Base-by-base conservation (phyloP, 2,113 vertebrate genomes). In the Carassius carassius region DNA sequence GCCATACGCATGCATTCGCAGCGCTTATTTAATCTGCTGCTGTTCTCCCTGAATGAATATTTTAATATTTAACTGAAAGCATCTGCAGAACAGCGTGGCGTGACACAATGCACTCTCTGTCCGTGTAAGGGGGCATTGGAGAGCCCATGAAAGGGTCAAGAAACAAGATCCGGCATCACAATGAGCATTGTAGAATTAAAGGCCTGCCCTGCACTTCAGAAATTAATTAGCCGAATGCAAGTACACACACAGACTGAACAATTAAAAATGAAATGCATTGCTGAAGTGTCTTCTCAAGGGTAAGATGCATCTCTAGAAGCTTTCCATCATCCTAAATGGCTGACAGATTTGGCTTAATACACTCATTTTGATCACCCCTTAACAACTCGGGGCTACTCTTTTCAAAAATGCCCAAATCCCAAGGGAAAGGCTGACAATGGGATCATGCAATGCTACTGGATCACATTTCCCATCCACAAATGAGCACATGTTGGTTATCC, bases 1-100 rank as follows among this genome's bases (percentile, higher is more conserved):
- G 14, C 44, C 73, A 3, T 78, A n/a, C 88, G 85, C 87, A 86
- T 81, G 89, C 90, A 86, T 90, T 73, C 32, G 29, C 65, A 72
- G 16, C 41, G 85, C 87, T 93, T 90, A 94, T 92, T 94, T 94
- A 94, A 94, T 94, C 94, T 91, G 63, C 91, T 88, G 89, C 89
- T 91, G 91, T 92, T 93, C 92, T 92, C 92, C 89, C 88, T 75
- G 87, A 91, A 94, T 94, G 92, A 93, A 94, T 93, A 94, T 94
- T 95, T 93, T 94, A 94, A 94, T 94, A 94, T 94, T 95, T 93
- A 94, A 94, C 92, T 90, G 60, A 89, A 91, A 86, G 91, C 92
- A 94, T 90, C 92, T 93, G 93, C 86, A 89, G 87, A 87, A 91
- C 90, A 91, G 88, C 79, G 70, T 49, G 62, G 86, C 9, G 65